Conservation (phyloP, 2,113 vertebrate species). For the Cacatua alba region DNA sequence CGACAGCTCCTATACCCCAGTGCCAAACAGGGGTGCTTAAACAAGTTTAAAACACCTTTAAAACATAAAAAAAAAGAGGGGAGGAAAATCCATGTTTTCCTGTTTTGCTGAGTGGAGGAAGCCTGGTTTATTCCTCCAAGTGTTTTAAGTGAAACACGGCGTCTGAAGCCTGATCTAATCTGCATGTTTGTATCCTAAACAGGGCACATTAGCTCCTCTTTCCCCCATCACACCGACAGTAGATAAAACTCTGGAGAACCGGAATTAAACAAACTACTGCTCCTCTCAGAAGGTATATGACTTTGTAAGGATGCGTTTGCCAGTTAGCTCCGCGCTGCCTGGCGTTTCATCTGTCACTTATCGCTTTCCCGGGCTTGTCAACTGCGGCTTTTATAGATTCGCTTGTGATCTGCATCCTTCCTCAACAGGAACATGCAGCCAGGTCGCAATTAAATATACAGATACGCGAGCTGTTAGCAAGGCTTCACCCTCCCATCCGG, state of each 20-base stretch:
- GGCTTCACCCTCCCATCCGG: constrained; percentile 2
- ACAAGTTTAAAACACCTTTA: background rate
- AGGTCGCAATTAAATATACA: constrained; percentile 81
- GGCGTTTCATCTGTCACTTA: constrained; percentile 87
- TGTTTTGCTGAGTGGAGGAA: background rate
- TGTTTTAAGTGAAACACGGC: constrained; percentile 46
- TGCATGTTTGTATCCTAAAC: constrained; percentile 86
- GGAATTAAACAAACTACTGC: constrained; percentile 80
- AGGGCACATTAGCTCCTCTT: constrained; percentile 75
- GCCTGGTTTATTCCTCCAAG: background rate
- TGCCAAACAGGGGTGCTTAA: background rate
- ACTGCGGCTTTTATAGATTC: constrained; percentile 69
- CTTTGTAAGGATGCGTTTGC: constrained; percentile 81
- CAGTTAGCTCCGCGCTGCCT: constrained; percentile 79
- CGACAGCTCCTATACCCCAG: background rate
- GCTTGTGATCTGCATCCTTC: constrained; percentile 78
- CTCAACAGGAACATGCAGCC: constrained; percentile 71
- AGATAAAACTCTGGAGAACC: constrained; percentile 79
- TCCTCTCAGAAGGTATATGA: constrained; percentile 79
- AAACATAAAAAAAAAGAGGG: background rate
- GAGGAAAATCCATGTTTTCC: background rate
- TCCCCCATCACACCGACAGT: constrained; percentile 73
- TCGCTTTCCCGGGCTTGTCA: constrained; percentile 80
- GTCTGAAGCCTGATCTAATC: constrained; percentile 78
- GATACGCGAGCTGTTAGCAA: constrained; percentile 44